Base-by-base conservation (phyloP, 1,140 invertebrate species). In the Listronotus oregonensis region DNA sequence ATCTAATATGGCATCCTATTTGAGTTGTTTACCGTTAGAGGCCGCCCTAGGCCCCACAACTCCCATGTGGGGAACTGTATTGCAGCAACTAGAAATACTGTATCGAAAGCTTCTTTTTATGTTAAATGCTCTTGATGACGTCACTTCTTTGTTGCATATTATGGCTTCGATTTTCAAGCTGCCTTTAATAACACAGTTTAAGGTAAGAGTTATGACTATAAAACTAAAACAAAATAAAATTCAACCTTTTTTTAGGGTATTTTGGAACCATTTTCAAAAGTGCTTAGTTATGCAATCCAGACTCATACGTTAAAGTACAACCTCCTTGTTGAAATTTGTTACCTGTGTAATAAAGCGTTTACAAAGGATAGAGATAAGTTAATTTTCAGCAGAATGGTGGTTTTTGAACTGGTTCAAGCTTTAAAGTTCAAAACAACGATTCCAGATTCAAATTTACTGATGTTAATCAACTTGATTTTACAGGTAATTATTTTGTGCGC, bases 231-330 rank as follows among this genome's bases (percentile, higher is more conserved):
- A 27, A n/a, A n/a, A n/a, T n/a, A n/a, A n/a, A n/a, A n/a, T n/a
- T n/a, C n/a, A n/a, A n/a, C n/a, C n/a, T 61, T 61, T 64, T 80
- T 83, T 69, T 73, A 88, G 88, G 85, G 85, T 31, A 87, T 96
- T 76, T 79, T 98, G 61, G 97, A 99, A 75, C 93, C 95, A n/a
- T 97, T 98, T 78, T 92, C 94, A 0, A 99, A 98, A 84, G 87
- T 98, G 50, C 77, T 99, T 21, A 92, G 92, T 75, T 94, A 93
- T 78, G 87, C 90, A 5, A 90, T 99, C 43, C 95, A 97, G 80
- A 92, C 94, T 75, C 91, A 88, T 62, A 83, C 85, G n/a, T 81
- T 98, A 32, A 89, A 92, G 64, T 92, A 98, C 73, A 87, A 89
- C 47, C 87, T 90, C 60, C 78, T 99, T 6, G 87, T 93, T 0